These are phyloP conservation scores for Edolisoma coerulescens DNA, from an alignment of 2,113 vertebrate species.

Conservation along the genomic window DNA sequence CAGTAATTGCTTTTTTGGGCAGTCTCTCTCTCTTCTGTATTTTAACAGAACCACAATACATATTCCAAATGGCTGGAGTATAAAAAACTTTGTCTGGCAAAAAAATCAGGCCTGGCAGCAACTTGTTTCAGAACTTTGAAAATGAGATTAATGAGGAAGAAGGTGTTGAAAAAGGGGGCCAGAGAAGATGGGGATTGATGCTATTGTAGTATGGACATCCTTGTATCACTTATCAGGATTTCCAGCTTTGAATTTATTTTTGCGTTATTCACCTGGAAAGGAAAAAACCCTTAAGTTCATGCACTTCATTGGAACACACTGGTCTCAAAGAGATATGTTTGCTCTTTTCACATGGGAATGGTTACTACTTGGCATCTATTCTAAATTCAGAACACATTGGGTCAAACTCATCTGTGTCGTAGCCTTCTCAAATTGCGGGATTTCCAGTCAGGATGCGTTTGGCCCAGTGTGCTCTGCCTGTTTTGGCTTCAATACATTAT, in stretches of 20 bases:
- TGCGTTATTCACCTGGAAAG: neutral
- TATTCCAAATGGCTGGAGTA: neutral
- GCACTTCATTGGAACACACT: neutral
- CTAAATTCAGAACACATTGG: neutral
- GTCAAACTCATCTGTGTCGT: neutral
- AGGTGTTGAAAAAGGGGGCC: neutral
- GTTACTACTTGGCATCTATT: constrained; percentile 30
- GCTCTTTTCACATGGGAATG: constrained; percentile 26
- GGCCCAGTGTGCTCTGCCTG: neutral
- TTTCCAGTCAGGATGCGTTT: constrained; percentile 8
- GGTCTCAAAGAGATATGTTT: neutral
- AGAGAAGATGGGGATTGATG: neutral
- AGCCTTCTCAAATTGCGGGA: neutral
- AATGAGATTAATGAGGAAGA: neutral
- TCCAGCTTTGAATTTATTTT: constrained; percentile 11
- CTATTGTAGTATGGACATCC: neutral
- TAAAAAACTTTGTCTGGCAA: neutral
- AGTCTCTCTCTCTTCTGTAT: neutral
- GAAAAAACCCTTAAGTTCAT: neutral
- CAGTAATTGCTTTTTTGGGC: neutral
- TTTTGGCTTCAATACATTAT: neutral
- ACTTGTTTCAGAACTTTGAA: neutral
- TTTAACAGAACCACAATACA: neutral
- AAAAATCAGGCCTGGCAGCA: neutral
- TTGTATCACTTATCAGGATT: neutral